phyloP scores from a whole-genome alignment of 2,888 invertebrate genomes.

The Zygaena filipendulae region DNA sequence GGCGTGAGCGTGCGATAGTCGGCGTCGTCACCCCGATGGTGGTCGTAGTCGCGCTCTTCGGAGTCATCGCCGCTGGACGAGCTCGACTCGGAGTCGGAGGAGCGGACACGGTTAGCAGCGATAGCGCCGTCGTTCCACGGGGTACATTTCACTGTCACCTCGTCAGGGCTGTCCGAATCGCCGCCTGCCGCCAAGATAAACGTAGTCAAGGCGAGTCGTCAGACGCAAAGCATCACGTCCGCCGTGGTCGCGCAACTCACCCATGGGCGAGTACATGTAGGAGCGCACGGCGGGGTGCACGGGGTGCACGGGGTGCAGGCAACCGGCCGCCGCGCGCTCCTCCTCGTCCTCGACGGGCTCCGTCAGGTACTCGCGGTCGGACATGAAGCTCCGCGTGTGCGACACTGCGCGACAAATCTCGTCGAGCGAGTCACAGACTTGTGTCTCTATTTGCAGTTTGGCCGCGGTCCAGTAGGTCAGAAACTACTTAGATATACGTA shows the following conservation, averaged over 20 bases:
- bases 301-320: no score
- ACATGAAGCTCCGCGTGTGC: conserved; percentile 55
- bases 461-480: conserved; percentile 59
- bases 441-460: conserved; percentile 63
- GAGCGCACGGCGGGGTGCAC: conserved; percentile 64
- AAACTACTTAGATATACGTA: no score
- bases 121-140: conserved; percentile 55
- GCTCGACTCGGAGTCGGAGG: conserved; percentile 50
- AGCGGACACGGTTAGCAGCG: conserved; percentile 38
- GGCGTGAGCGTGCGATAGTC: conserved; percentile 68
- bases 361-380: conserved; percentile 62
- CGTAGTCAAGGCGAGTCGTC: conserved; percentile 20
- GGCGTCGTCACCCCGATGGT: conserved; percentile 68
- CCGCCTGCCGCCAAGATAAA: conserved; percentile 60
- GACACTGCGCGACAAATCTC: conserved; percentile 63
- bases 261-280: conserved; percentile 66
- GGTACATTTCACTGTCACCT: conserved; percentile 70
- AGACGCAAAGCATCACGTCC: conserved; percentile 33
- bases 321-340: conserved; percentile 50
- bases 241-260: conserved; percentile 39
- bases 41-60: conserved; percentile 58
- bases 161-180: conserved; percentile 72
- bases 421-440: conserved; percentile 51
- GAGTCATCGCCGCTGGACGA: conserved; percentile 46
- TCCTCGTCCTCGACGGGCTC: conserved; percentile 57